Percentiles rank a stretch among this genome's conserved stretches.
Evolutionary conservation across 2,888 invertebrate genomes (phyloP).

Genomic region (Eurytoma californica): DNA sequence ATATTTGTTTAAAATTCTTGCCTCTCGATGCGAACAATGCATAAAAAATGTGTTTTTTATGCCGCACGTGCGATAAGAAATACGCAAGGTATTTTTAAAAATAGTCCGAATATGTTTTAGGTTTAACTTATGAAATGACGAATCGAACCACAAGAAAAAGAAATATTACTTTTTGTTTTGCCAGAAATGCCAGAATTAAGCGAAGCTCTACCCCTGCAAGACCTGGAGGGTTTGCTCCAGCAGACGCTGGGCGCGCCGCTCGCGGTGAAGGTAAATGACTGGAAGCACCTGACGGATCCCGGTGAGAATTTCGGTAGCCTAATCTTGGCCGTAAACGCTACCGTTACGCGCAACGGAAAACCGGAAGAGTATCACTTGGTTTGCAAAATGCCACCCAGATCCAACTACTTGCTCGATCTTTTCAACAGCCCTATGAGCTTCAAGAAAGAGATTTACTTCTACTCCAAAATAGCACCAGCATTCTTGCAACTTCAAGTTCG

Average conservation of each 20-base stretch:
- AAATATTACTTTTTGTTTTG: background rate
- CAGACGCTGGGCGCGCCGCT: constrained; percentile 61
- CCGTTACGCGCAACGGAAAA: constrained; percentile 58
- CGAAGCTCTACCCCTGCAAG: constrained; percentile 62
- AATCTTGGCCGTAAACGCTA: constrained; percentile 67
- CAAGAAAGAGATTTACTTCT: constrained; percentile 70
- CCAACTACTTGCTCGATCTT: constrained; percentile 66
- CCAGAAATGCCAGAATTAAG: constrained; percentile 60
- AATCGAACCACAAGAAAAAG: no score
- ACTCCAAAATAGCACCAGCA: constrained; percentile 65
- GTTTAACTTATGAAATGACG: no score
- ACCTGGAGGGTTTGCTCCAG: constrained; percentile 63
- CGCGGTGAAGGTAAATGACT: constrained; percentile 63
- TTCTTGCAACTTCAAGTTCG: constrained; percentile 62
- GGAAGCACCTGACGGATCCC: constrained; percentile 71
- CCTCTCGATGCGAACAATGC: no score
- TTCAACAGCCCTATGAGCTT: constrained; percentile 71
- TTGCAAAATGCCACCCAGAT: constrained; percentile 70
- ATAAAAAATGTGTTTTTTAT: no score
- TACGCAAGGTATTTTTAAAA: no score
- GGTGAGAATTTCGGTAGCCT: constrained; percentile 73
- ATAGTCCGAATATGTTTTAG: no score
- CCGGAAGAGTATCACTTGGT: constrained; percentile 66
- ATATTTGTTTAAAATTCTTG: no score
- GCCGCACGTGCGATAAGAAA: no score